These are phyloP conservation scores for Amiota minor DNA, from an alignment of 2,888 invertebrate genomes.

Conservation along the genomic window DNA sequence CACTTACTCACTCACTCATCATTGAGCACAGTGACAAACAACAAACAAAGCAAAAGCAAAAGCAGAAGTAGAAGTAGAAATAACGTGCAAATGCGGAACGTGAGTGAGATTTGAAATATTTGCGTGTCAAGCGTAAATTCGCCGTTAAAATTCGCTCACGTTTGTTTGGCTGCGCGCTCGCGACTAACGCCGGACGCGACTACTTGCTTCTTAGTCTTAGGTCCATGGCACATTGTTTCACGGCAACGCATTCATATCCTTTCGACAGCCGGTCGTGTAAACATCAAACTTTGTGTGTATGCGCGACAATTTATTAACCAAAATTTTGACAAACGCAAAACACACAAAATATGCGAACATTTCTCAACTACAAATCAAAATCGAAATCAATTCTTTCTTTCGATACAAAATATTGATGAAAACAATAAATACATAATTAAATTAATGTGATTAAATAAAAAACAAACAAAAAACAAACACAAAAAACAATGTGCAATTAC, in stretches of 20 bases:
- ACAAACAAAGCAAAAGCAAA: not conserved
- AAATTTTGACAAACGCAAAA: constrained; percentile 21
- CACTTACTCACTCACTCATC: constrained; percentile 3
- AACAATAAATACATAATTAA: not conserved
- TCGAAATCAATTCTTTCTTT: not conserved
- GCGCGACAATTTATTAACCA: constrained; percentile 43
- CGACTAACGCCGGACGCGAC: constrained; percentile 65
- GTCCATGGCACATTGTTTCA: constrained; percentile 64
- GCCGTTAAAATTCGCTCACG: constrained; percentile 69
- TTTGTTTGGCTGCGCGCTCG: constrained; percentile 52
- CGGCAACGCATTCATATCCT: constrained; percentile 67
- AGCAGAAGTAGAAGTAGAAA: not conserved
- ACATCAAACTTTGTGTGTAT: constrained; percentile 51
- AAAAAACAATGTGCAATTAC: not conserved
- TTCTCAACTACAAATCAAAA: no score
- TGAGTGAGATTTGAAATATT: constrained; percentile 27
- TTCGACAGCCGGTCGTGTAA: constrained; percentile 62
- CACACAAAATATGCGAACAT: not conserved
- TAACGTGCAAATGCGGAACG: constrained; percentile 16
- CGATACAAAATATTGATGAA: not conserved
- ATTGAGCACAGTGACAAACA: not conserved
- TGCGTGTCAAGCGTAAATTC: constrained; percentile 57
- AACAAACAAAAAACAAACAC: constrained; percentile 1
- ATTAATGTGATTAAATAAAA: not conserved
- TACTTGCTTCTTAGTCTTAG: constrained; percentile 50